Evolutionary conservation across 2,113 vertebrate genomes (phyloP).

Genomic region (Daphoenositta chrysoptera): DNA sequence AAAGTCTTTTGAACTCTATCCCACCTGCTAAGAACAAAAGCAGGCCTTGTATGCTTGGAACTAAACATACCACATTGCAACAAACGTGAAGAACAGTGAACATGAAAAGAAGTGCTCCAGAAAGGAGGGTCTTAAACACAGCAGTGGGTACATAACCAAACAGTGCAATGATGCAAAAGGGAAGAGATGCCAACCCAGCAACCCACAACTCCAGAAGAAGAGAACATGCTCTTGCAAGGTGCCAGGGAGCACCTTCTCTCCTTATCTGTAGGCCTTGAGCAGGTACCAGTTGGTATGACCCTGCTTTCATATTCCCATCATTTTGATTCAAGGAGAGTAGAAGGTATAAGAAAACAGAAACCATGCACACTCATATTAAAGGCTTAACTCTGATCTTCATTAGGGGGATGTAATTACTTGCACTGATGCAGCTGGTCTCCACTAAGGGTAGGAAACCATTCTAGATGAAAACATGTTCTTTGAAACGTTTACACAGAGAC

Average conservation of each 20-base stretch:
- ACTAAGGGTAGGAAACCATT: background rate
- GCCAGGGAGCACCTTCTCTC: background rate
- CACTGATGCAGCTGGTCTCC: background rate
- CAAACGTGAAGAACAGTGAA: background rate
- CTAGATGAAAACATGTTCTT: background rate
- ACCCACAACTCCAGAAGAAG: background rate
- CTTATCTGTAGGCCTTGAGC: background rate
- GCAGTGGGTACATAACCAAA: accelerated
- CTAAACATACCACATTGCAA: background rate
- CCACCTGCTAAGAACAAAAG: background rate
- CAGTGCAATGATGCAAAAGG: background rate
- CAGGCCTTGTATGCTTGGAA: background rate
- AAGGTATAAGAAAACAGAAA: background rate
- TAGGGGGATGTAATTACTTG: background rate
- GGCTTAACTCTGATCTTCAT: background rate
- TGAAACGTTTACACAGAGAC: background rate
- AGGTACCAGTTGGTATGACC: background rate
- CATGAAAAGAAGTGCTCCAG: background rate
- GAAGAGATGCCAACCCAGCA: background rate
- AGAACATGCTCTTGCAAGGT: background rate
- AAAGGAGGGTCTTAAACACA: background rate
- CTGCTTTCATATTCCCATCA: background rate
- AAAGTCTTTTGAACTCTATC: background rate
- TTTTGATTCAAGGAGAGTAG: background rate
- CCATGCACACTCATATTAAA: background rate